Evolutionary conservation across 1,140 invertebrate species (phyloP).

Genomic region (Drosophila funebris): DNA sequence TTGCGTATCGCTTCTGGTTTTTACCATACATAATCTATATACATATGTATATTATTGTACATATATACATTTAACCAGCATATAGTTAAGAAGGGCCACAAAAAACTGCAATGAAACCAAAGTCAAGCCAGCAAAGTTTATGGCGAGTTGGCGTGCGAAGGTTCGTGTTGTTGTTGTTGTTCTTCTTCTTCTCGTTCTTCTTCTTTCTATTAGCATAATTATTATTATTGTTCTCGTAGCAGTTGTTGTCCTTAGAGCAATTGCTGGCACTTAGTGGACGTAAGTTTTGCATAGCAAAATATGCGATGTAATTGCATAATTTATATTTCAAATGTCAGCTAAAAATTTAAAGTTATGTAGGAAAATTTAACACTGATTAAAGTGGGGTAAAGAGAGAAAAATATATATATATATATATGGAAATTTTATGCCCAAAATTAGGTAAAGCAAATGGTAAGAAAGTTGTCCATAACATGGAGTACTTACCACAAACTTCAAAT

Average conservation of each 20-base stretch:
- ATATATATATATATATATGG: no score
- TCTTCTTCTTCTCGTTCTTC: no score
- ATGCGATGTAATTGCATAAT: conserved; percentile 73
- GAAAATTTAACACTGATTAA: background rate
- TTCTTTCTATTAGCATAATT: conserved; percentile 9
- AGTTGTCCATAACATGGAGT: no score
- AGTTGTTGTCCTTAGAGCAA: background rate
- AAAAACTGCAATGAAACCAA: background rate
- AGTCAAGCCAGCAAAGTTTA: conserved; percentile 27
- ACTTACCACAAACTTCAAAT: no score
- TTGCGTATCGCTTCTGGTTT: conserved; percentile 22
- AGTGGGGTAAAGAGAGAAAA: no score
- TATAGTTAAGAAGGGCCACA: background rate
- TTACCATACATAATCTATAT: background rate
- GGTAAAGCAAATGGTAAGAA: no score
- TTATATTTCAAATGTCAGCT: conserved; percentile 27
- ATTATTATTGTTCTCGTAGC: background rate
- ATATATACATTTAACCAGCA: background rate
- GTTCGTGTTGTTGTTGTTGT: conserved; percentile 10
- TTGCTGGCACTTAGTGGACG: conserved; percentile 34
- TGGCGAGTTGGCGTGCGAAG: conserved; percentile 55
- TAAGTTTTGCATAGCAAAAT: conserved; percentile 59
- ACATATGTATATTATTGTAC: background rate
- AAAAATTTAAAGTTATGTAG: background rate
- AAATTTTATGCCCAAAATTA: background rate